Evolutionary conservation across 23 tunicate genomes (phyloP).

Genomic region (Trididemnum clinides): DNA sequence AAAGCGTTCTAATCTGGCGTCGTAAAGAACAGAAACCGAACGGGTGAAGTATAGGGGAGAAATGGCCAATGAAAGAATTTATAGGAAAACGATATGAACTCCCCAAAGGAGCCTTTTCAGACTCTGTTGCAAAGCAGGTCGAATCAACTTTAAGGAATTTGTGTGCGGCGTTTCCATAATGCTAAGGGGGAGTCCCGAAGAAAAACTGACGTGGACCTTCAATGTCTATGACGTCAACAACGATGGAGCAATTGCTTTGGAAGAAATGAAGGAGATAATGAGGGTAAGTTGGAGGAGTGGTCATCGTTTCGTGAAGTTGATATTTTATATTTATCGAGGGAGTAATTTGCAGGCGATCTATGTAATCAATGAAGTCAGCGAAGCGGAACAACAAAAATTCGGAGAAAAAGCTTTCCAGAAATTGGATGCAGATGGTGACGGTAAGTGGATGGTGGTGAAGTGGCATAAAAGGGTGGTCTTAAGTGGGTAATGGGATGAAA

Average conservation of each 20-base stretch:
- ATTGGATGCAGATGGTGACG: slow-evolving; percentile 50
- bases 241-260: slow-evolving; percentile 57
- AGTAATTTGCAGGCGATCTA: slow-evolving; percentile 53
- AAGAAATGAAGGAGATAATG: slow-evolving; percentile 59
- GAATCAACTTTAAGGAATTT: slow-evolving; percentile 59
- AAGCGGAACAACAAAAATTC: slow-evolving; percentile 41
- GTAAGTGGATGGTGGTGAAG: no score
- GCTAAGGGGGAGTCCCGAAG: slow-evolving; percentile 61
- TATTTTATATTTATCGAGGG: no score
- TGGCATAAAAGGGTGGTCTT: no score
- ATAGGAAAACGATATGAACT: no score
- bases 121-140: slow-evolving; percentile 26
- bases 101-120: no score
- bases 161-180: slow-evolving; percentile 62
- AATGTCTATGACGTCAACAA: slow-evolving; percentile 79
- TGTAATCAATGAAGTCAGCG: slow-evolving; percentile 57
- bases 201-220: slow-evolving; percentile 70
- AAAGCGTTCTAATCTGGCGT: no score
- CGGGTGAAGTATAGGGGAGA: no score
- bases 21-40: no score
- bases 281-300: slow-evolving; percentile 60
- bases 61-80: no score
- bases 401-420: slow-evolving; percentile 61
- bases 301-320: no score
- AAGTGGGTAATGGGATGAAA: no score